Evolutionary conservation across 2,888 invertebrate species (phyloP).

Genomic region (Ashinkailepas kermadecensis): DNA sequence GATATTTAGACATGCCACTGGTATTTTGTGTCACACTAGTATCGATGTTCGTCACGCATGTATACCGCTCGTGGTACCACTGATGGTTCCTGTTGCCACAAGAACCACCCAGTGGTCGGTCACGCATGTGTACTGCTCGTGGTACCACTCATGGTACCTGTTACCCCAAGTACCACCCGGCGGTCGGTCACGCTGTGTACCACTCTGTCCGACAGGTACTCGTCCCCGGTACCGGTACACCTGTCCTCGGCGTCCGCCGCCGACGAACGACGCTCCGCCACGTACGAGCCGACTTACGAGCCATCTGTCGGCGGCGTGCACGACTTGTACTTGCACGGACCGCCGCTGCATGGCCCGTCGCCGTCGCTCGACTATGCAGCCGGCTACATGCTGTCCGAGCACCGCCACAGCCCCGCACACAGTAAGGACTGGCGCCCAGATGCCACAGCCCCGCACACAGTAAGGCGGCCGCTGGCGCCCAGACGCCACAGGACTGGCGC

Average conservation of each 20-base stretch:
- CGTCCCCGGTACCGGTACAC: background rate
- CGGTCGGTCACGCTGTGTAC: too few species aligned
- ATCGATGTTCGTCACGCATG: too few species aligned
- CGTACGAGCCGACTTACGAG: constrained; percentile 32
- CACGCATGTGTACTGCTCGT: too few species aligned
- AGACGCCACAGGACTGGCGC: constrained; percentile 26
- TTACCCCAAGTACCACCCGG: too few species aligned
- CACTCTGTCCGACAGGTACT: background rate
- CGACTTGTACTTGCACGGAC: constrained; percentile 44
- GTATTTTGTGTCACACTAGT: too few species aligned
- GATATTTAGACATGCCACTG: too few species aligned
- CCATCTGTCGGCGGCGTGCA: constrained; percentile 37
- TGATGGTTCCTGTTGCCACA: too few species aligned
- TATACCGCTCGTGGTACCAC: too few species aligned
- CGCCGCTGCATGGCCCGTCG: constrained; percentile 36
- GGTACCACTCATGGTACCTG: too few species aligned
- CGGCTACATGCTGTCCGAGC: constrained; percentile 42
- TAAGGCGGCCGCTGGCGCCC: too few species aligned
- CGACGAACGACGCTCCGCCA: background rate
- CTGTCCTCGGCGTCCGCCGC: background rate
- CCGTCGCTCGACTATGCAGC: constrained; percentile 36
- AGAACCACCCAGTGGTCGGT: too few species aligned
- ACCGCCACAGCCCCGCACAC: constrained; percentile 39
- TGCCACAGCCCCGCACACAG: too few species aligned
- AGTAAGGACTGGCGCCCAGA: constrained; percentile 26